Percentiles rank a stretch among this genome's conserved stretches.
Evolutionary conservation across 1,140 invertebrate genomes (phyloP).

Genomic region (Diorhabda carinulata): DNA sequence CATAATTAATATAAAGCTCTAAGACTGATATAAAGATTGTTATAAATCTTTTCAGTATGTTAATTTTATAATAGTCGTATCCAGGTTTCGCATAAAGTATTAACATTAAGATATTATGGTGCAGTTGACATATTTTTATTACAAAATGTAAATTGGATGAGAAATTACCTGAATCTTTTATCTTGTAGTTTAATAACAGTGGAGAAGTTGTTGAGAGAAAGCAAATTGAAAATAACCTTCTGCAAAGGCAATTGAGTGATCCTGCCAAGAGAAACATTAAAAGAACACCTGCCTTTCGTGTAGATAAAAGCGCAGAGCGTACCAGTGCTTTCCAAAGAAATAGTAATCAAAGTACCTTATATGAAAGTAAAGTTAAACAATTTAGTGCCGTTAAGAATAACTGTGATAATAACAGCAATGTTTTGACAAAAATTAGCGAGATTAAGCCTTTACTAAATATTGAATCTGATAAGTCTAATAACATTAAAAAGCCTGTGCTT

Average conservation of each 20-base stretch:
- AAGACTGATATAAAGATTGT: too few relatives aligned
- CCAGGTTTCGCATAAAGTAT: too few relatives aligned
- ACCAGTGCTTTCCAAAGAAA: slow-evolving; percentile 37
- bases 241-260: slow-evolving; percentile 56
- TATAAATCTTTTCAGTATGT: too few relatives aligned
- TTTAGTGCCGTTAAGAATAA: slow-evolving; percentile 27
- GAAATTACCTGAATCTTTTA: slow-evolving; percentile 15
- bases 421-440: slow-evolving; percentile 35
- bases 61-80: too few relatives aligned
- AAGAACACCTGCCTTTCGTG: slow-evolving; percentile 58
- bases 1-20: too few relatives aligned
- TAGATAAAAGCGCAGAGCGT: slow-evolving; percentile 52
- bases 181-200: background rate
- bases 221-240: slow-evolving; percentile 12
- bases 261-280: slow-evolving; percentile 56
- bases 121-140: too few relatives aligned
- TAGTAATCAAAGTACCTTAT: slow-evolving; percentile 34
- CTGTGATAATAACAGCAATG: slow-evolving; percentile 30
- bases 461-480: slow-evolving; percentile 34
- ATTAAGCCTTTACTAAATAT: slow-evolving; percentile 31
- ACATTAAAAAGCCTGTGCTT: slow-evolving; percentile 22
- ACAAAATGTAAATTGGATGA: background rate
- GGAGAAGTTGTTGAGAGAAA: slow-evolving; percentile 15
- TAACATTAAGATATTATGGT: too few relatives aligned
- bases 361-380: slow-evolving; percentile 38